Conservation (phyloP, 1,140 invertebrate genomes). For the Idris sp. region DNA sequence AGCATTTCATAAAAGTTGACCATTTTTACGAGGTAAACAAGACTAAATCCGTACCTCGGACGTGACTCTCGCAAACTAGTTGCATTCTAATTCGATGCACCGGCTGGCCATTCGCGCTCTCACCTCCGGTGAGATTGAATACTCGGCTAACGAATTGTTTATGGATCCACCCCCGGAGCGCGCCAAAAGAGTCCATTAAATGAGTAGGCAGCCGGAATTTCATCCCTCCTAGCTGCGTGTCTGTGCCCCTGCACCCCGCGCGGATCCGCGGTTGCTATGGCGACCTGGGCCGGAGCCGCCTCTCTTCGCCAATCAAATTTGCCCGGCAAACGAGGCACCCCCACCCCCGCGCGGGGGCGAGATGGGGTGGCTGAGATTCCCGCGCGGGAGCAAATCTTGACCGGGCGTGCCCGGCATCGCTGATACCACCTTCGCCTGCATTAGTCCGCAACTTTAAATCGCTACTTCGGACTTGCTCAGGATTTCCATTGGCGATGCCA, state of each 20-base stretch:
- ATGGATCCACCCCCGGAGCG: slow-evolving; percentile 66
- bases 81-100: slow-evolving; percentile 44
- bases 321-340: slow-evolving; percentile 66
- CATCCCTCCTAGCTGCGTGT: slow-evolving; percentile 8
- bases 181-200: slow-evolving; percentile 72
- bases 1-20: no score
- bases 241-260: slow-evolving; percentile 33
- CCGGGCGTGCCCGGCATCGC: slow-evolving; percentile 78
- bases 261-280: slow-evolving; percentile 78
- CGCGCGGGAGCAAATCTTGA: slow-evolving; percentile 78
- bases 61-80: slow-evolving; percentile 35
- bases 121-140: slow-evolving; percentile 71
- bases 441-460: slow-evolving; percentile 59
- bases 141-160: slow-evolving; percentile 75
- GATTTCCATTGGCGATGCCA: slow-evolving; percentile 57
- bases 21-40: no score
- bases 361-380: slow-evolving; percentile 75
- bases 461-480: slow-evolving; percentile 60
- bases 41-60: no score
- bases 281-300: slow-evolving; percentile 77
- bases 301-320: slow-evolving; percentile 75
- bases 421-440: slow-evolving; percentile 70
- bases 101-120: slow-evolving; percentile 61
- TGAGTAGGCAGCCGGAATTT: slow-evolving; percentile 59
- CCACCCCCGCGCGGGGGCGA: slow-evolving; percentile 4